A percentile compares a stretch with the other conserved stretches of the same genome.
These are phyloP conservation scores for Dermatophagoides farinae DNA, from an alignment of 1,140 invertebrate genomes.

Conservation along the genomic window DNA sequence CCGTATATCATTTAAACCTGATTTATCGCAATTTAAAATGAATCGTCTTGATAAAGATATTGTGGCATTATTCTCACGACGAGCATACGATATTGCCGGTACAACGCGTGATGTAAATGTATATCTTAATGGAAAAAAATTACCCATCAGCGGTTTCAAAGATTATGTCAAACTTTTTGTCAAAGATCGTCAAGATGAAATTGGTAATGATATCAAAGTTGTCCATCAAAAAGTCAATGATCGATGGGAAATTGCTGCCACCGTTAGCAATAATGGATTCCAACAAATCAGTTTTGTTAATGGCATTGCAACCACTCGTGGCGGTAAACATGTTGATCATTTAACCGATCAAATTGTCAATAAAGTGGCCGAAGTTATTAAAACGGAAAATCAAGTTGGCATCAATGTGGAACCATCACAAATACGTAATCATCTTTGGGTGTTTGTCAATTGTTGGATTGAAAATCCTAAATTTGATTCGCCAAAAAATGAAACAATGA, in stretches of 20 bases:
- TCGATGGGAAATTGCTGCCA: conserved; percentile 89
- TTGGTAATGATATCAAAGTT: conserved; percentile 61
- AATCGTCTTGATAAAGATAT: conserved; percentile 75
- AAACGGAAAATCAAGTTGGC: conserved; percentile 68
- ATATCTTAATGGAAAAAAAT: conserved; percentile 62
- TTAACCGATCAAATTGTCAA: conserved; percentile 67
- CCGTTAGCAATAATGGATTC: conserved; percentile 63
- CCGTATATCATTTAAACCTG: conserved; percentile 83
- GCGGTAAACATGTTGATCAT: conserved; percentile 91
- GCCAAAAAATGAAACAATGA: conserved; percentile 96
- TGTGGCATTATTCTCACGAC: conserved; percentile 66
- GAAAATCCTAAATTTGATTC: conserved; percentile 99
- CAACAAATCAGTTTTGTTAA: conserved; percentile 99
- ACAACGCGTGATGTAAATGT: conserved; percentile 77
- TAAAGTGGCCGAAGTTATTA: conserved; percentile 71
- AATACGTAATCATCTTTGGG: conserved; percentile 82
- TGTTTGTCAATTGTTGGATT: conserved; percentile 95
- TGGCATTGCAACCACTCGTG: conserved; percentile 96
- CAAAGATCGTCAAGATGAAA: conserved; percentile 54
- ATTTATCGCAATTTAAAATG: conserved; percentile 93
- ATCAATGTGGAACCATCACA: conserved; percentile 59
- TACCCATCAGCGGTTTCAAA: conserved; percentile 80
- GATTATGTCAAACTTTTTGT: conserved; percentile 89
- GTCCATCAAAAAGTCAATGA: conserved; percentile 62
- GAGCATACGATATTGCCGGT: conserved; percentile 91